A percentile compares a stretch with the other conserved stretches of the same genome.
phyloP scores from a whole-genome alignment of 2,797 vertebrate genomes.

The Smutsia temminckii region DNA sequence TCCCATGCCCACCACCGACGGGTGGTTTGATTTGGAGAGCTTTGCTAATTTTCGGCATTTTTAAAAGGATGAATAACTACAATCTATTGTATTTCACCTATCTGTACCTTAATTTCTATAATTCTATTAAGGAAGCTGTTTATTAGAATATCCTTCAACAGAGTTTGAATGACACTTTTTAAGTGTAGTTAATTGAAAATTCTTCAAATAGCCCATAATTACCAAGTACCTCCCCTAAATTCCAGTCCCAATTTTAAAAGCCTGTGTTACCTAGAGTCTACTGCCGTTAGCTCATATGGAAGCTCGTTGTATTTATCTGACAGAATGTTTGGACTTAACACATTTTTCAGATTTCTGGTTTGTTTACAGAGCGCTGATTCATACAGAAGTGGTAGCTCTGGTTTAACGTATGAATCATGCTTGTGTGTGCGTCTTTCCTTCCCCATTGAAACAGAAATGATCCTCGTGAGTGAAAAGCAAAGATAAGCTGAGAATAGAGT shows the following conservation, averaged over 20 bases:
- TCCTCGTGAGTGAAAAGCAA: conserved; percentile 83
- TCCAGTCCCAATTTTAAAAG: not conserved
- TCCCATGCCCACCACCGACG: not conserved
- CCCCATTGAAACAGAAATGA: conserved; percentile 79
- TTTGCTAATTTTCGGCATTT: conserved; percentile 15
- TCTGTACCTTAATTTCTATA: not conserved
- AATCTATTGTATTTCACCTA: not conserved
- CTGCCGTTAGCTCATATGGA: not conserved
- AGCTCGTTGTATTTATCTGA: conserved; percentile 34
- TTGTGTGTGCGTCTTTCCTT: conserved; percentile 80
- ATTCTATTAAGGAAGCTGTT: not conserved
- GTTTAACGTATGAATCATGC: conserved; percentile 64
- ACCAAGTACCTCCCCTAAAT: not conserved
- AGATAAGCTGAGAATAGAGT: conserved; percentile 86
- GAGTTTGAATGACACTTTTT: not conserved
- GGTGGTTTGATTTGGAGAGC: not conserved
- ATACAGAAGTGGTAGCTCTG: conserved; percentile 60
- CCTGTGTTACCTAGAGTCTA: not conserved
- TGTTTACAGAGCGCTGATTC: conserved; percentile 73
- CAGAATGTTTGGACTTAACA: conserved; percentile 40
- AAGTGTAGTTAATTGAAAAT: not conserved
- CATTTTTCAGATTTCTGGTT: conserved; percentile 71
- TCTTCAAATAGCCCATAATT: conserved; percentile 17
- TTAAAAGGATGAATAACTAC: not conserved
- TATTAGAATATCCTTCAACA: not conserved